Evolutionary conservation across 2,797 vertebrate genomes (phyloP).

Genomic region (Catharus ustulatus): DNA sequence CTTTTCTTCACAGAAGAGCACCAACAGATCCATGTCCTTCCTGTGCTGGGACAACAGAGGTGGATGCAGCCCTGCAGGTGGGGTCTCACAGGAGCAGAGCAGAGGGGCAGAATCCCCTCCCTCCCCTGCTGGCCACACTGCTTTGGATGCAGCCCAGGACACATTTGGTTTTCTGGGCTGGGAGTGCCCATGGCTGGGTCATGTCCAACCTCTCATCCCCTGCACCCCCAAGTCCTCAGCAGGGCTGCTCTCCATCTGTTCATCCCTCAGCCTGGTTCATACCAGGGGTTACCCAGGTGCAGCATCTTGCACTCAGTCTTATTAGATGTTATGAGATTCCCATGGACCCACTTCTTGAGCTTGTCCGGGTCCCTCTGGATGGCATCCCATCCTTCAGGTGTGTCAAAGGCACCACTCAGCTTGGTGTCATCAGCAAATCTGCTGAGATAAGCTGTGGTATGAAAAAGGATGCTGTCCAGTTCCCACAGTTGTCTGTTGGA

Average conservation of each 20-base stretch:
- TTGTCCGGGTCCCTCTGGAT: not conserved
- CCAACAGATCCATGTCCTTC: not conserved
- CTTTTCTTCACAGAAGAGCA: not conserved
- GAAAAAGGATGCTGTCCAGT: not conserved
- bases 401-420: not conserved
- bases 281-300: not conserved
- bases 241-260: not conserved
- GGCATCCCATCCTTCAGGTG: not conserved
- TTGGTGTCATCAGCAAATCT: not conserved
- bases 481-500: not conserved
- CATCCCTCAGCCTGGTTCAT: no score
- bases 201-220: not conserved
- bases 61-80: not conserved
- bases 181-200: not conserved
- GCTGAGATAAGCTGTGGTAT: not conserved
- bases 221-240: not conserved
- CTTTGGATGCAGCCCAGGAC: not conserved
- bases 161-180: not conserved
- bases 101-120: not conserved
- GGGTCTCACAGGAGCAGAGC: not conserved
- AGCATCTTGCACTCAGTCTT: not conserved
- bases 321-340: not conserved
- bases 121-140: rapidly evolving
- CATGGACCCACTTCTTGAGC: rapidly evolving
- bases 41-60: not conserved